A percentile compares a stretch with the other conserved stretches of the same genome.
phyloP scores from a whole-genome alignment of 2,113 vertebrate species.

The Stictonetta naevosa region DNA sequence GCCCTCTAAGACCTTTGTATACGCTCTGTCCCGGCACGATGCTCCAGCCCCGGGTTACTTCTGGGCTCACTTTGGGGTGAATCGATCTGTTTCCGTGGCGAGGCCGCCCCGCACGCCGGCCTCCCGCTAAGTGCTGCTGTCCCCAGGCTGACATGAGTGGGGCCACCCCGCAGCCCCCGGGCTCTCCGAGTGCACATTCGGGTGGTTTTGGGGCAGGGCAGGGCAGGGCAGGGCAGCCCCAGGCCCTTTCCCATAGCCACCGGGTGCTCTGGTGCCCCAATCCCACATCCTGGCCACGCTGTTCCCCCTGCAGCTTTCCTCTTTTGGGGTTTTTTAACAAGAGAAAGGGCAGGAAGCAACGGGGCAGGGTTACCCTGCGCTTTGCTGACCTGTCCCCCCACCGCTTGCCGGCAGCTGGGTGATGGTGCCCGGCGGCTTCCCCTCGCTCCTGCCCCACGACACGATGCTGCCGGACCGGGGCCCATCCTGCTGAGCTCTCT shows the following conservation, averaged over 20 bases:
- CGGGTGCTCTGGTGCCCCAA: neutral
- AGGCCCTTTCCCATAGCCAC: neutral
- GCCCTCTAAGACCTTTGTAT: neutral
- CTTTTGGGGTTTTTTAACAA: neutral
- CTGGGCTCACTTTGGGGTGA: constrained; percentile 19
- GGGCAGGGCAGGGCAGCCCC: neutral
- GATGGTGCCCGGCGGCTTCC: neutral
- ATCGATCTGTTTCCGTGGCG: constrained; percentile 65
- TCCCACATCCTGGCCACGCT: neutral
- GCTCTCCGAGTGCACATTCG: constrained; percentile 33
- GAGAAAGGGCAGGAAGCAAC: neutral
- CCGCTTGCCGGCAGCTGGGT: neutral
- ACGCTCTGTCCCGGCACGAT: accelerated
- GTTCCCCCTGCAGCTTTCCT: neutral
- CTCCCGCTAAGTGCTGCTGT: constrained; percentile 48
- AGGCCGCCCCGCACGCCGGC: neutral
- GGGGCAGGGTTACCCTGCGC: neutral
- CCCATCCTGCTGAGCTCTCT: neutral
- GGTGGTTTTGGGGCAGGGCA: constrained; percentile 16
- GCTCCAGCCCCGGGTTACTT: neutral
- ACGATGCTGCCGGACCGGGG: neutral
- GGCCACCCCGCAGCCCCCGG: neutral
- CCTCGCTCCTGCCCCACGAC: neutral
- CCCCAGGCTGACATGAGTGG: neutral
- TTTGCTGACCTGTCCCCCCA: neutral